Conservation (phyloP, 2,113 vertebrate genomes). For the Motacilla alba region DNA sequence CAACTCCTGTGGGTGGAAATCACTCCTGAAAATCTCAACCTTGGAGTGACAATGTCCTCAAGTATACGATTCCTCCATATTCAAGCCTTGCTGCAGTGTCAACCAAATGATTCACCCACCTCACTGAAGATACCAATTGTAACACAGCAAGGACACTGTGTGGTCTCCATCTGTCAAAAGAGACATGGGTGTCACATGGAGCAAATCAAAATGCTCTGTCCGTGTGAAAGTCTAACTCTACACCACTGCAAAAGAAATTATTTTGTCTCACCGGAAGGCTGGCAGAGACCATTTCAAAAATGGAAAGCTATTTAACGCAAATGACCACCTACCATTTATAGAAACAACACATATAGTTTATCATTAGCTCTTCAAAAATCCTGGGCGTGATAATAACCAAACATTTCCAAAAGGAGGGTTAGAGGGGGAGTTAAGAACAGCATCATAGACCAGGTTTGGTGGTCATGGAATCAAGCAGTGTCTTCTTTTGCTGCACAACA, state of each 20-base stretch:
- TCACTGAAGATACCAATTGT: not conserved
- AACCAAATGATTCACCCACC: not conserved
- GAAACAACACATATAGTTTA: not conserved
- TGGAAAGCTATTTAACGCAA: not conserved
- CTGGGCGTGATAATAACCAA: not conserved
- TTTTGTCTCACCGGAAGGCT: not conserved
- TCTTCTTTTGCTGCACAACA: not conserved
- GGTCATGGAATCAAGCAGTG: not conserved
- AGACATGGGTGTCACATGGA: not conserved
- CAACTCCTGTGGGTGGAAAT: not conserved
- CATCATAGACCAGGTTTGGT: not conserved
- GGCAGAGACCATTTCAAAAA: not conserved
- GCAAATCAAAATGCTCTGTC: not conserved
- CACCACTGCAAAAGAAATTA: not conserved
- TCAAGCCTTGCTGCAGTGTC: not conserved
- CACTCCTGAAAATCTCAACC: not conserved
- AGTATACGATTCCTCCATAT: not conserved
- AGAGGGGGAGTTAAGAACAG: not conserved
- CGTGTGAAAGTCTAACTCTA: not conserved
- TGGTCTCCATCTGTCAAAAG: not conserved
- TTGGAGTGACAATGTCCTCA: not conserved
- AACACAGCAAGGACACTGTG: not conserved
- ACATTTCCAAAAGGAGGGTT: not conserved
- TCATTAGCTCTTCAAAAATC: not conserved
- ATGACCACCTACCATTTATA: not conserved